Conservation (phyloP, 1,140 invertebrate genomes). For the Microvelia longipes region DNA sequence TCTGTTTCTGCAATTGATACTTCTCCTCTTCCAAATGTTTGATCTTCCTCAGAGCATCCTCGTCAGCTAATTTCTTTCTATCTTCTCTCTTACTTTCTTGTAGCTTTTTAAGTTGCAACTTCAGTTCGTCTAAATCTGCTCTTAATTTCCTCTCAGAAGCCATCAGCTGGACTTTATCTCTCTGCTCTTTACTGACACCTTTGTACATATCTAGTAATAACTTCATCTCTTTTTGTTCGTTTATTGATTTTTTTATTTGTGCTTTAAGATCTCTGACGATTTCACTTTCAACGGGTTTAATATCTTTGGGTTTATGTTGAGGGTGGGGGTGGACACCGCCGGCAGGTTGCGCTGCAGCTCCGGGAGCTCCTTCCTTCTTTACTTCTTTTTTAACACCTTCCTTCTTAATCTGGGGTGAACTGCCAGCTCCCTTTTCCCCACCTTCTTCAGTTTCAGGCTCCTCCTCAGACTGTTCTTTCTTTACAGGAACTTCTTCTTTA, state of each 20-base stretch:
- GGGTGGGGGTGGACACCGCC: constrained; percentile 21
- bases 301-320: constrained; percentile 31
- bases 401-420: constrained; percentile 40
- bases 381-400: constrained; percentile 33
- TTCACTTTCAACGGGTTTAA: constrained; percentile 40
- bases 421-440: constrained; percentile 29
- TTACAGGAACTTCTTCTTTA: constrained; percentile 19
- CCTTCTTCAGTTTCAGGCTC: constrained; percentile 15
- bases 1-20: constrained; percentile 65
- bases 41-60: constrained; percentile 86
- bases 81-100: constrained; percentile 86
- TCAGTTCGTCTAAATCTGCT: constrained; percentile 76
- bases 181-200: constrained; percentile 84
- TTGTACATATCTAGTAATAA: constrained; percentile 93
- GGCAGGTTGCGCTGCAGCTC: constrained; percentile 35
- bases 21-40: constrained; percentile 86
- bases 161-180: constrained; percentile 93
- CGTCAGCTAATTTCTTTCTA: constrained; percentile 80
- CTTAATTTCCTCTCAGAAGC: constrained; percentile 80
- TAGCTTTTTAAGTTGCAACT: constrained; percentile 65
- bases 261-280: constrained; percentile 70
- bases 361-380: constrained; percentile 32
- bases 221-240: constrained; percentile 86
- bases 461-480: constrained; percentile 19
- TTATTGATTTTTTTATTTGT: constrained; percentile 84